phyloP scores from a whole-genome alignment of 2,888 invertebrate species.

The Philhelius pedissequus region DNA sequence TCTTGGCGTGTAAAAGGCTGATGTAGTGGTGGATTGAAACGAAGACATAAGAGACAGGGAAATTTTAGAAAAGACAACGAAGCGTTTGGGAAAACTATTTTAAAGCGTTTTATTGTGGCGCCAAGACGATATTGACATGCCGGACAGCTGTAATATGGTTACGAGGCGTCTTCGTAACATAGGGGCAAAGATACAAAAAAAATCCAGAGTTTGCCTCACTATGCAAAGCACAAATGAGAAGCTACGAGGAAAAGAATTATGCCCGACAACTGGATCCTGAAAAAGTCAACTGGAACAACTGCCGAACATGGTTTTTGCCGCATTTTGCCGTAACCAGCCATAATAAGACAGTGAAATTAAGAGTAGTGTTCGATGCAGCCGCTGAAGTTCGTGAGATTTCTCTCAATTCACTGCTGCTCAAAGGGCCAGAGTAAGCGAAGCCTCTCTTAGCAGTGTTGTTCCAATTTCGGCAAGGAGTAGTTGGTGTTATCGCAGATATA shows the following conservation, averaged over 20 bases:
- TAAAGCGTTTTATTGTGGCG: neutral
- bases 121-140: neutral
- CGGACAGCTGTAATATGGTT: neutral
- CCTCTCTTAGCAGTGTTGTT: slow-evolving; percentile 59
- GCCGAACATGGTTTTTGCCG: no score
- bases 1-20: neutral
- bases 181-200: neutral
- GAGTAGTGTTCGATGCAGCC: neutral
- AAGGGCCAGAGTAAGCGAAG: slow-evolving; percentile 72
- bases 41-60: neutral
- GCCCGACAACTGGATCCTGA: neutral
- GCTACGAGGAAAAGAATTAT: neutral
- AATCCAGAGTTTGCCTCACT: neutral
- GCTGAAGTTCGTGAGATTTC: neutral
- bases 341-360: no score
- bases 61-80: neutral
- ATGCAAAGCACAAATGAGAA: neutral
- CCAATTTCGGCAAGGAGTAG: no score
- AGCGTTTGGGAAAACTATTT: neutral
- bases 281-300: neutral
- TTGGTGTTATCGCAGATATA: no score
- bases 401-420: neutral
- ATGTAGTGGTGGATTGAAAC: neutral
- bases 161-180: neutral
- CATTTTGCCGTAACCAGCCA: no score